A percentile compares a stretch with the other conserved stretches of the same genome.
phyloP scores from a whole-genome alignment of 2,888 invertebrate species.

The Eristalinus sepulchralis region DNA sequence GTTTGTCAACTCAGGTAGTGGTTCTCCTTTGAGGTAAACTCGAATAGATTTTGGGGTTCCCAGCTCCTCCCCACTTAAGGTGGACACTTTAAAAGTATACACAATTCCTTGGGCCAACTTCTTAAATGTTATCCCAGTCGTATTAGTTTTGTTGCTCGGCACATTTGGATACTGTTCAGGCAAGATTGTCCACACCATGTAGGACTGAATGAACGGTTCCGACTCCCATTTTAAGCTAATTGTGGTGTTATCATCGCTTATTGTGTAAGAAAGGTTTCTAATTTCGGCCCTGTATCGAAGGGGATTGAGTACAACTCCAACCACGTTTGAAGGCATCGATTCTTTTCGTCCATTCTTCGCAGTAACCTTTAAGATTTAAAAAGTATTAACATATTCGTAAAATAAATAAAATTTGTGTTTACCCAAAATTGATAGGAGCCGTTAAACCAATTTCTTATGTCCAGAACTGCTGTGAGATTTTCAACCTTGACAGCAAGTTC shows the following conservation, averaged over 20 bases:
- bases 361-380: slow-evolving; percentile 82
- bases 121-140: slow-evolving; percentile 80
- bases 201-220: slow-evolving; percentile 84
- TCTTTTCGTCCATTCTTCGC: slow-evolving; percentile 85
- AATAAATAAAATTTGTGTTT: slow-evolving; percentile 15
- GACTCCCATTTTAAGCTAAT: slow-evolving; percentile 85
- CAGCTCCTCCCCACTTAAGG: slow-evolving; percentile 82
- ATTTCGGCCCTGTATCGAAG: slow-evolving; percentile 8
- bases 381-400: not conserved
- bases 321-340: slow-evolving; percentile 84
- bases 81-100: slow-evolving; percentile 82
- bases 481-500: slow-evolving; percentile 64
- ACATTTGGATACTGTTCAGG: slow-evolving; percentile 83
- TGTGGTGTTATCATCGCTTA: slow-evolving; percentile 81
- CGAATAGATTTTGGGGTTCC: slow-evolving; percentile 78
- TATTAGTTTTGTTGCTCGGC: slow-evolving; percentile 80
- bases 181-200: slow-evolving; percentile 82
- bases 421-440: slow-evolving; percentile 75
- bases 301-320: slow-evolving; percentile 79
- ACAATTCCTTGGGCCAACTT: slow-evolving; percentile 81
- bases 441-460: slow-evolving; percentile 67
- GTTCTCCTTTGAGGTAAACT: slow-evolving; percentile 79
- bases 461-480: slow-evolving; percentile 10
- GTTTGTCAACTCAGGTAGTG: slow-evolving; percentile 72
- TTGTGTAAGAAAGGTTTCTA: slow-evolving; percentile 46